Evolutionary conservation across 2,797 vertebrate genomes (phyloP).

Genomic region (Champsocephalus esox): DNA sequence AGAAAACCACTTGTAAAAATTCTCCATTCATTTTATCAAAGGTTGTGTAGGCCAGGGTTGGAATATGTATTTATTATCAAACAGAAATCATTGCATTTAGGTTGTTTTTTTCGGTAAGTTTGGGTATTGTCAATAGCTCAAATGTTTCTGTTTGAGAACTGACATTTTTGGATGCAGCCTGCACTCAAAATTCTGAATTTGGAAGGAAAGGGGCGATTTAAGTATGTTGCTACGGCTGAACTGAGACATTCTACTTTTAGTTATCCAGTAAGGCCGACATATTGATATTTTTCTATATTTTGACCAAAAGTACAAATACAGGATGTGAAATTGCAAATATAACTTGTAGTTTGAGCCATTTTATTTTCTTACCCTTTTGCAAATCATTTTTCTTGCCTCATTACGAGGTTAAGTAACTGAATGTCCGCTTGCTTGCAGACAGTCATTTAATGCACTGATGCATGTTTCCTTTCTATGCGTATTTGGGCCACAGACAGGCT

Average conservation of each 20-base stretch:
- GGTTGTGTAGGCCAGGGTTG: constrained; percentile 6
- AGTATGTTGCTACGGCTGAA: no score
- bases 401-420: constrained; percentile 31
- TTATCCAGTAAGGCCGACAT: no score
- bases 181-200: no score
- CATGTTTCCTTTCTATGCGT: constrained; percentile 57
- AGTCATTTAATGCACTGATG: constrained; percentile 61
- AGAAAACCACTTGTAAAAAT: background rate
- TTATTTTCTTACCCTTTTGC: constrained; percentile 10
- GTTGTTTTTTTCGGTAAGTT: background rate
- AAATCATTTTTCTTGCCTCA: constrained; percentile 13
- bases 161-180: no score
- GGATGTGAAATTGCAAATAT: constrained; percentile 11
- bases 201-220: no score
- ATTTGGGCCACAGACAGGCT: constrained; percentile 50
- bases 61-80: constrained; percentile 26
- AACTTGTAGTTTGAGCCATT: constrained; percentile 24
- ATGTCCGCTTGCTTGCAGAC: constrained; percentile 36
- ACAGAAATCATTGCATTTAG: background rate
- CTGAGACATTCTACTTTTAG: no score
- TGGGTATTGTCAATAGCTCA: background rate
- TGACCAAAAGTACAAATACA: background rate
- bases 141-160: no score
- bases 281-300: no score
- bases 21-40: constrained; percentile 28